Evolutionary conservation across 2,888 invertebrate species (phyloP), one percentile per base, ranked within the genome.

Genomic region (Andrena bicolor): DNA sequence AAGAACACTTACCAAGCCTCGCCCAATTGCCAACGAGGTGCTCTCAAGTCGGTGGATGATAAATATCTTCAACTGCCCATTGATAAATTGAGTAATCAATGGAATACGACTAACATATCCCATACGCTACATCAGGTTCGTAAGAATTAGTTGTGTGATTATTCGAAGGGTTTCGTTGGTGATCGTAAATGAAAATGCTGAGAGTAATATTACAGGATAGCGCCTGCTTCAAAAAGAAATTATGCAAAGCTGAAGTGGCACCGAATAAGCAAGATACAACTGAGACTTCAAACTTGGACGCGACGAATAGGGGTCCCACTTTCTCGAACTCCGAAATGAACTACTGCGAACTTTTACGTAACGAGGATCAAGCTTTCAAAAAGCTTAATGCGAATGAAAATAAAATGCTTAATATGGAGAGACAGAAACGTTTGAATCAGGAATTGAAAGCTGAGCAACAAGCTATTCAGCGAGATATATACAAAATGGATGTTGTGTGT

Each of bases 401-500:
- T 53, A 82, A 23, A 65, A 28, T 58, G 60, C 20, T 23, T n/a
- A 53, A 48, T 53, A 20, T 35, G 20, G 64, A 76, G 7, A 32
- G 26, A 8, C 69, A 41, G 6, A 49, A 83, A 58, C 16, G 51
- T 23, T 74, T 78, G 28, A 60, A 60, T 6, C 61, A 49, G 56
- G 68, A 75, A n/a, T 48, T 72, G n/a, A 85, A 82, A 72, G 77
- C 56, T 49, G 80, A 86, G 16, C 89, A 91, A 53, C 81, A 80
- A 28, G 88, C 84, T 20, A 82, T 91, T 80, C 88, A 88, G 58
- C 86, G 86, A 56, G 90, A 91, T 76, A 91, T 89, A 84, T 79
- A 84, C 64, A 89, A 88, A 76, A 92, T 91, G 90, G 89, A 92
- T 82, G 82, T 89, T 58, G 89, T 91, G 10, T 65, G 64, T 26